Base-by-base conservation (phyloP, 2,888 invertebrate genomes). In the Epiblema foenella region DNA sequence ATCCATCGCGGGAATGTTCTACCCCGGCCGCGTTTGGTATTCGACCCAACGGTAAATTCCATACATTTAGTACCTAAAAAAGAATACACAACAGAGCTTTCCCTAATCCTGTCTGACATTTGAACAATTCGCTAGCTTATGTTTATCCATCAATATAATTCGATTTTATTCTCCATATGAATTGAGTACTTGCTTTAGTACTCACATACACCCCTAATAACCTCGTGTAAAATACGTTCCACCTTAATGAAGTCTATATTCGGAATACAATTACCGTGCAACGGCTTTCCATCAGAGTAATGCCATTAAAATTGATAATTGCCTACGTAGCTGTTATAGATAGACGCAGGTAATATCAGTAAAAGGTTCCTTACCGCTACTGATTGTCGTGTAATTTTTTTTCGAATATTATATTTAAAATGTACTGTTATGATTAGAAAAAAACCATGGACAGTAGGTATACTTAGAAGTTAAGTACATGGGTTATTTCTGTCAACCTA, bases 141-240 rank as follows among this genome's bases (percentile, higher is more conserved):
- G 63, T 64, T 51, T 51, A 46, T 37, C 20, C 9, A 20, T 17
- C 68, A 17, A 29, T 29, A 8, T 58, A 29, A 69, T 59, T 58
- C 49, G 20, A 24, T 52, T 59, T 65, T 39, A 49, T 37, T 17
- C 37, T 33, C 68, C 37, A 15, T 46, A 60, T 37, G 17, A 58
- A 46, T 39, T 37, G 15, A 12, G 39, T 4, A n/a, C n/a, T n/a
- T n/a, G n/a, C n/a, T n/a, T n/a, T n/a, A n/a, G n/a, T n/a, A n/a
- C n/a, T n/a, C n/a, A n/a, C n/a, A n/a, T n/a, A n/a, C n/a, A n/a
- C 42, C 5, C 46, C 46, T 46, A n/a, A 29, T 46, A n/a, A 29
- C 42, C n/a, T 56, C 59, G 54, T 54, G 70, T 65, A 54, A 70
- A 70, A 65, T 70, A 33, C 29, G 54, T 65, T 70, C 60, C 54